Percentiles rank a stretch among this genome's conserved stretches.
These are phyloP conservation scores for Neelides sp. DNA, from an alignment of 1,140 invertebrate species.

Conservation along the genomic window DNA sequence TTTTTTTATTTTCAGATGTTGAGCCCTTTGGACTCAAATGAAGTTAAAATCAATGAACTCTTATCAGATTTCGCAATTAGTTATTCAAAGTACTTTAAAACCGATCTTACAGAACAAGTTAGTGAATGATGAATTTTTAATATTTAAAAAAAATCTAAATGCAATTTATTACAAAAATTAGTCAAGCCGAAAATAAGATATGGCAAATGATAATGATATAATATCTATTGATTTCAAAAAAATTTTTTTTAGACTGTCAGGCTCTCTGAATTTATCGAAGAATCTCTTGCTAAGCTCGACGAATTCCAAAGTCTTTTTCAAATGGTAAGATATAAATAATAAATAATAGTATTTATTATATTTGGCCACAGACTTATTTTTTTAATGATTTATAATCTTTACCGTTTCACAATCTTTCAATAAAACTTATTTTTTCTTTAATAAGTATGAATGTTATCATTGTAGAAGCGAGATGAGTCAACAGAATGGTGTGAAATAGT, in stretches of 20 bases:
- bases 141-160: background rate
- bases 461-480: slow-evolving; percentile 18
- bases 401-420: too few relatives aligned
- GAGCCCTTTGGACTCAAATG: background rate
- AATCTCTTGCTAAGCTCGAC: slow-evolving; percentile 19
- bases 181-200: background rate
- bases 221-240: too few relatives aligned
- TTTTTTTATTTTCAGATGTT: background rate
- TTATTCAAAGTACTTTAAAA: slow-evolving; percentile 15
- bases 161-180: background rate
- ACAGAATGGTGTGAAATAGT: slow-evolving; percentile 16
- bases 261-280: slow-evolving; percentile 19
- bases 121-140: background rate
- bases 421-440: background rate
- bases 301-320: slow-evolving; percentile 24
- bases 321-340: slow-evolving; percentile 11
- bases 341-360: background rate
- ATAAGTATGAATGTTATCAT: background rate
- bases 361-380: background rate
- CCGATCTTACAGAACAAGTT: slow-evolving; percentile 12
- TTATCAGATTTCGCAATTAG: slow-evolving; percentile 10
- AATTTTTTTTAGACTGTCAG: slow-evolving; percentile 9
- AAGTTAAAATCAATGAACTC: slow-evolving; percentile 4
- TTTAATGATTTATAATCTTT: too few relatives aligned
- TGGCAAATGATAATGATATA: too few relatives aligned